Evolutionary conservation across 2,797 vertebrate species (phyloP).

Genomic region (Ciconia nigra): DNA sequence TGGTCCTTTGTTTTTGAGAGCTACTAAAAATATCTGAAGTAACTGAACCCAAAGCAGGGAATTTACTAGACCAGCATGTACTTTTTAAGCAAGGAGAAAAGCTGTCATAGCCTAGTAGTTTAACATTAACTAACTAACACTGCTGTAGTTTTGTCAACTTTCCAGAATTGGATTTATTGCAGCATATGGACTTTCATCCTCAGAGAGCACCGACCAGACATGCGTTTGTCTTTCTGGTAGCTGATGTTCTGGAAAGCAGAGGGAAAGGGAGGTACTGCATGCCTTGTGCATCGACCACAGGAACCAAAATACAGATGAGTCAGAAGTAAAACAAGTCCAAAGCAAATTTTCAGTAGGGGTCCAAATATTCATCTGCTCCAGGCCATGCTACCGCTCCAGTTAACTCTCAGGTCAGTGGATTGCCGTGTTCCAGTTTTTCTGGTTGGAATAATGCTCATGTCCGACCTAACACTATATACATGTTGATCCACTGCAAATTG

Average conservation of each 20-base stretch:
- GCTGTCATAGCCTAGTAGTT: not conserved
- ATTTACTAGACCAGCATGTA: not conserved
- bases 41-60: not conserved
- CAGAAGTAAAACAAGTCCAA: not conserved
- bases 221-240: not conserved
- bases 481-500: not conserved
- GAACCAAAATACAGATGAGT: not conserved
- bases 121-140: slow-evolving; percentile 7
- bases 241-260: not conserved
- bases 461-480: not conserved
- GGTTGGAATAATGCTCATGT: not conserved
- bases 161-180: not conserved
- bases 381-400: not conserved
- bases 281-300: not conserved
- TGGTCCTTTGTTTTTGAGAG: not conserved
- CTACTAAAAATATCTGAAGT: not conserved
- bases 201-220: not conserved
- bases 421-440: not conserved
- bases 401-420: not conserved
- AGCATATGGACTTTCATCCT: slow-evolving; percentile 3
- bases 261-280: not conserved
- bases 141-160: not conserved
- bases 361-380: not conserved
- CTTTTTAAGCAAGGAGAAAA: not conserved
- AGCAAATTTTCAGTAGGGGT: not conserved